Conservation (phyloP, 1,140 invertebrate genomes). For the Heliconius congener region DNA sequence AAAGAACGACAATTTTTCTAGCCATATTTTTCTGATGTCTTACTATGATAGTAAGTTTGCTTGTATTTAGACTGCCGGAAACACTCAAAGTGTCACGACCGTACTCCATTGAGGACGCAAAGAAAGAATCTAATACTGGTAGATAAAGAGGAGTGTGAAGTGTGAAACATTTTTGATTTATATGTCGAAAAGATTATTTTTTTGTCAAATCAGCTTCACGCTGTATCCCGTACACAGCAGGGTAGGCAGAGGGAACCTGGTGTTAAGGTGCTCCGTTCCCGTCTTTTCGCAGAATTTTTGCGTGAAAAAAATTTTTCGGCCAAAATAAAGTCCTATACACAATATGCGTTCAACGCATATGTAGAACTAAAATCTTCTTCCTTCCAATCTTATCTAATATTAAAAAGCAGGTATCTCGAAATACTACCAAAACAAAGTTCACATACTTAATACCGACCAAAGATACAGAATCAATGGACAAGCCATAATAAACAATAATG, state of each 20-base stretch:
- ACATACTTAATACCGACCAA: conserved; percentile 84
- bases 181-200: conserved; percentile 42
- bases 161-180: background rate
- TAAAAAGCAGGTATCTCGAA: conserved; percentile 81
- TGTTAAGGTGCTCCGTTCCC: no score
- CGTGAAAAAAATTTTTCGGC: no score
- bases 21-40: conserved; percentile 86
- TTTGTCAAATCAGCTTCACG: no score
- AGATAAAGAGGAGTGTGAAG: background rate
- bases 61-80: conserved; percentile 86
- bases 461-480: conserved; percentile 85
- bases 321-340: conserved; percentile 57
- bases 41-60: conserved; percentile 83
- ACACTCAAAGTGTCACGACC: conserved; percentile 86
- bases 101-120: conserved; percentile 86
- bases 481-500: conserved; percentile 85
- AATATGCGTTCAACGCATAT: conserved; percentile 64
- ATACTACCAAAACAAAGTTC: conserved; percentile 82
- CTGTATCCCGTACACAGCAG: no score
- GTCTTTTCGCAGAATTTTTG: no score
- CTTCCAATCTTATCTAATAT: conserved; percentile 68
- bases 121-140: conserved; percentile 80
- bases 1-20: conserved; percentile 80
- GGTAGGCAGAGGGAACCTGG: no score
- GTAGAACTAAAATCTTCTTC: conserved; percentile 61